Conservation (phyloP, 2,797 vertebrate species). For the Clarias laeviceps region DNA sequence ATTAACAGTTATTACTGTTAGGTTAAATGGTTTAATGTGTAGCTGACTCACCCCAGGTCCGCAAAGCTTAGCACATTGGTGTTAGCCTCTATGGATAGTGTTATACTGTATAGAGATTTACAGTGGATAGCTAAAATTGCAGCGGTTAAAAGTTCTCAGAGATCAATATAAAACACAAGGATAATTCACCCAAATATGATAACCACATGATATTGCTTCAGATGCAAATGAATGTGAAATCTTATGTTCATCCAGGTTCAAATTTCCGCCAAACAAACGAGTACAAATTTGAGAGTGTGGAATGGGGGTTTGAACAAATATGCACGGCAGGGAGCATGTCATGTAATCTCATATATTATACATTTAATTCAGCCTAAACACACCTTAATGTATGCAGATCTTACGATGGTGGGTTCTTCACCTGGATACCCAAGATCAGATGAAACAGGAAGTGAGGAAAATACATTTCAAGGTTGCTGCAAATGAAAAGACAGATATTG, state of each 20-base stretch:
- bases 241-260: neutral
- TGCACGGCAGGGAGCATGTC: neutral
- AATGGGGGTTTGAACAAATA: neutral
- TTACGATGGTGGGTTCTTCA: neutral
- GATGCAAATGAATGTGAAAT: neutral
- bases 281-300: neutral
- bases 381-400: neutral
- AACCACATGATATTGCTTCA: neutral
- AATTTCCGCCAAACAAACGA: neutral
- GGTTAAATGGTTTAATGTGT: too few species aligned
- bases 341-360: neutral
- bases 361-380: neutral
- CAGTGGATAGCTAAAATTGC: conserved; percentile 21
- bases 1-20: neutral
- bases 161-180: too few species aligned
- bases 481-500: neutral
- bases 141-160: neutral
- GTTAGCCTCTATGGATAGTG: neutral
- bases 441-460: neutral
- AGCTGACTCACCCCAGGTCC: conserved; percentile 15
- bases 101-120: conserved; percentile 10
- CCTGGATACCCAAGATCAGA: neutral
- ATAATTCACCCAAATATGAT: neutral
- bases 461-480: neutral
- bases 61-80: neutral